A percentile compares a stretch with the other conserved stretches of the same genome.
Conservation (phyloP, 2,797 vertebrate genomes). For the Argya squamiceps region DNA sequence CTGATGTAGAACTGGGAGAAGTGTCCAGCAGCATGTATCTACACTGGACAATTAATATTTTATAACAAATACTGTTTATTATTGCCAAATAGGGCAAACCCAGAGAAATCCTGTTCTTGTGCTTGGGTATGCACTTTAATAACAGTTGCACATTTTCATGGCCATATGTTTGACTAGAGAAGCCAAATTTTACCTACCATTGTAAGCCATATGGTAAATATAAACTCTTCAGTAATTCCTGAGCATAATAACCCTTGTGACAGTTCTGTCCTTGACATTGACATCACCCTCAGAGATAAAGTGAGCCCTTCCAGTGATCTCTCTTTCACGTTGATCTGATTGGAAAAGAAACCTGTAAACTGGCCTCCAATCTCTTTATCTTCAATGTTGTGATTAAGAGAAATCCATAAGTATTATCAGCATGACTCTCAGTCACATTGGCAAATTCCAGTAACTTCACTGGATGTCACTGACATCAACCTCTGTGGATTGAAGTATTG, state of each 20-base stretch:
- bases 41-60: not conserved
- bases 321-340: not conserved
- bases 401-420: not conserved
- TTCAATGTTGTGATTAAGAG: not conserved
- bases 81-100: not conserved
- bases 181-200: not conserved
- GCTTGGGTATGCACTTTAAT: not conserved
- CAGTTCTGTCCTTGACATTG: not conserved
- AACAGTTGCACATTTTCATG: not conserved
- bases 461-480: not conserved
- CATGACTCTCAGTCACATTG: not conserved
- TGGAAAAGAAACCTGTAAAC: not conserved
- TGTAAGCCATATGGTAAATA: not conserved
- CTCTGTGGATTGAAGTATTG: not conserved
- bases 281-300: not conserved
- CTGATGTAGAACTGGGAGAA: not conserved
- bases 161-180: not conserved
- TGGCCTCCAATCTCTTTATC: not conserved
- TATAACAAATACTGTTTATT: not conserved
- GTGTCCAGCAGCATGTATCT: not conserved
- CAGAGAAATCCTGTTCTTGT: not conserved
- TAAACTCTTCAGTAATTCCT: not conserved
- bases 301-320: not conserved
- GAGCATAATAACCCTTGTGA: not conserved
- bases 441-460: not conserved